phyloP scores from a whole-genome alignment of 2,888 invertebrate genomes.

The Ametastegia equiseti region DNA sequence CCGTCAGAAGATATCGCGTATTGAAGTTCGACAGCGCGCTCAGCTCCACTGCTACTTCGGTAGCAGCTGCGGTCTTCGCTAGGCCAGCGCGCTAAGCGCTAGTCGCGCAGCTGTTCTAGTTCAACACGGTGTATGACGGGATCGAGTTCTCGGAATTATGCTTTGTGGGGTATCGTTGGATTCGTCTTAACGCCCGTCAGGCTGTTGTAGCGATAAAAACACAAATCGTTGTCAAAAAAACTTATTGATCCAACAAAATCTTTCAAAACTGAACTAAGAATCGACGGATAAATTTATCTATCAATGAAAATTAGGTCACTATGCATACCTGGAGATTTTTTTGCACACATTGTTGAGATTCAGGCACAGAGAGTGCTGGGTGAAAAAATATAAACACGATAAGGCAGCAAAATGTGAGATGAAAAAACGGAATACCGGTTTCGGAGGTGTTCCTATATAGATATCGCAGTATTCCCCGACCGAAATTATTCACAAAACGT shows the following conservation, averaged over 20 bases:
- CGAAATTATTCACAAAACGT: not conserved
- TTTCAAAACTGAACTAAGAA: not conserved
- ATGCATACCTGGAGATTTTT: not conserved
- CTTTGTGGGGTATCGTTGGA: slow-evolving; percentile 25
- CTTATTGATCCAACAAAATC: not conserved
- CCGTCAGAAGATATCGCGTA: not conserved
- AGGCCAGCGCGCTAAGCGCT: not conserved
- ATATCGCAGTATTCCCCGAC: not conserved
- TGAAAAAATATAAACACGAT: not conserved
- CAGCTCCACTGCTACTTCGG: not conserved
- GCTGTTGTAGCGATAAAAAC: not conserved
- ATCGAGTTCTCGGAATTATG: not conserved
- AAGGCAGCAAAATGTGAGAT: not conserved
- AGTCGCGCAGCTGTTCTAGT: not conserved
- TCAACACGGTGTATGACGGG: not conserved
- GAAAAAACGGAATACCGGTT: not conserved
- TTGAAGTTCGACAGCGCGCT: not conserved
- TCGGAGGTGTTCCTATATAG: not conserved
- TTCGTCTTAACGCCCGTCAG: not conserved
- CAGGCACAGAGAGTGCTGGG: not conserved
- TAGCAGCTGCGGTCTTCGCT: not conserved
- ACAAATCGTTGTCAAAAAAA: not conserved
- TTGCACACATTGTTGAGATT: not conserved
- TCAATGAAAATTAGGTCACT: not conserved
- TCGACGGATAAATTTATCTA: too few species aligned